Conservation (phyloP, 92 coral and sea anemone species). For the Paragorgia papillata region DNA sequence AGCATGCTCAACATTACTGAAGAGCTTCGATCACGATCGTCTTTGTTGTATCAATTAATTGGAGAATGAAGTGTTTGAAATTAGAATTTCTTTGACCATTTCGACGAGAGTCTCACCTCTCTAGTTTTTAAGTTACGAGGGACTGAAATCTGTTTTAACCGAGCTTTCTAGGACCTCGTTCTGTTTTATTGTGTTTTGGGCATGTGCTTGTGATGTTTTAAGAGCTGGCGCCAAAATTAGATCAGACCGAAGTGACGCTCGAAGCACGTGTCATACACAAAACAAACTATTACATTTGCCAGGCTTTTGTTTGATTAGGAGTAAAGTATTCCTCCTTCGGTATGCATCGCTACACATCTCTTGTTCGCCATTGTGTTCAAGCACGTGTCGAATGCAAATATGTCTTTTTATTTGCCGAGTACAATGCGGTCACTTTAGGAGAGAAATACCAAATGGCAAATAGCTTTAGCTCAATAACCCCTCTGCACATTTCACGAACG, state of each 20-base stretch:
- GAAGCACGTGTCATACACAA: slow-evolving; percentile 36
- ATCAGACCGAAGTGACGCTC: slow-evolving; percentile 18
- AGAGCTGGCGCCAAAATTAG: slow-evolving; percentile 13
- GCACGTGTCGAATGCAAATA: slow-evolving; percentile 35
- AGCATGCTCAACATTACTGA: too few species aligned
- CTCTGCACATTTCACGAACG: not conserved
- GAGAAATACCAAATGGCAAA: not conserved
- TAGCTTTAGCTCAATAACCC: not conserved
- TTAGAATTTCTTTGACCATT: too few species aligned
- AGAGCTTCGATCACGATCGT: too few species aligned
- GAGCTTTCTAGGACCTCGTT: too few species aligned
- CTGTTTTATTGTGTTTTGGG: too few species aligned
- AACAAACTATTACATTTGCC: slow-evolving; percentile 11
- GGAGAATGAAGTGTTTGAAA: too few species aligned
- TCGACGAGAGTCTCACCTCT: too few species aligned
- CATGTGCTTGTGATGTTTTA: not conserved
- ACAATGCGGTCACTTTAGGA: not conserved
- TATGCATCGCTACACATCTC: slow-evolving; percentile 11
- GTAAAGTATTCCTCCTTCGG: not conserved
- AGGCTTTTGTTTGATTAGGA: slow-evolving; percentile 3
- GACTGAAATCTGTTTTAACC: too few species aligned
- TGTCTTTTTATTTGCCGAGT: not conserved
- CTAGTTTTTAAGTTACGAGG: too few species aligned
- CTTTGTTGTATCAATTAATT: too few species aligned
- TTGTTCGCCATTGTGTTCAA: not conserved